Evolutionary conservation across 2,888 invertebrate genomes (phyloP).

Genomic region (Oscheius sp.): DNA sequence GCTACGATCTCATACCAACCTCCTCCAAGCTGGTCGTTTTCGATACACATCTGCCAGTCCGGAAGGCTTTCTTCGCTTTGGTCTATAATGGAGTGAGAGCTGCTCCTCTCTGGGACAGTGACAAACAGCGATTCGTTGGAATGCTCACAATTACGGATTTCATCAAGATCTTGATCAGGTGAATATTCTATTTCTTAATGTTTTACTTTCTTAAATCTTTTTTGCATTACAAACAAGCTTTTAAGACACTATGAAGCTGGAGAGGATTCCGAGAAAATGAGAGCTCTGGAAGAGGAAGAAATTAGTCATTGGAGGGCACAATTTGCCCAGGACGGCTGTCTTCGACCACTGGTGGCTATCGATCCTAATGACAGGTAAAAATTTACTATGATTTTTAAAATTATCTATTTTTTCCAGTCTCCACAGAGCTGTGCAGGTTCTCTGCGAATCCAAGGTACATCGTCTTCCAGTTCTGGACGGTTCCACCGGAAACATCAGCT

Average conservation of each 20-base stretch:
- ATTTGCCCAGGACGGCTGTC: slow-evolving; percentile 69
- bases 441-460: slow-evolving; percentile 75
- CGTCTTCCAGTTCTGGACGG: slow-evolving; percentile 77
- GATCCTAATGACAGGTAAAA: slow-evolving; percentile 75
- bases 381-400: neutral
- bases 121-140: slow-evolving; percentile 83
- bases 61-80: slow-evolving; percentile 98
- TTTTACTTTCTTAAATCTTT: neutral
- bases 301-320: slow-evolving; percentile 76
- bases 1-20: slow-evolving; percentile 98
- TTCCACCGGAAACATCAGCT: slow-evolving; percentile 76
- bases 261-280: slow-evolving; percentile 72
- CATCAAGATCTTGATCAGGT: slow-evolving; percentile 76
- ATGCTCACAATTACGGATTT: slow-evolving; percentile 78
- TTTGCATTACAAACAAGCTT: neutral
- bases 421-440: slow-evolving; percentile 75
- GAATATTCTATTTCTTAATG: slow-evolving; percentile 19
- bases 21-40: slow-evolving; percentile 99
- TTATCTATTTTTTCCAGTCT: slow-evolving; percentile 58
- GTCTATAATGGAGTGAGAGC: slow-evolving; percentile 83
- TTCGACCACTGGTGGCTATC: slow-evolving; percentile 75
- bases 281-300: slow-evolving; percentile 77
- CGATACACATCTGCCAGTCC: slow-evolving; percentile 95
- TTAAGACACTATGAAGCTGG: slow-evolving; percentile 70
- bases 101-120: slow-evolving; percentile 89